Base-by-base conservation (phyloP, 2,113 vertebrate genomes). In the Oreochromis spilurus region DNA sequence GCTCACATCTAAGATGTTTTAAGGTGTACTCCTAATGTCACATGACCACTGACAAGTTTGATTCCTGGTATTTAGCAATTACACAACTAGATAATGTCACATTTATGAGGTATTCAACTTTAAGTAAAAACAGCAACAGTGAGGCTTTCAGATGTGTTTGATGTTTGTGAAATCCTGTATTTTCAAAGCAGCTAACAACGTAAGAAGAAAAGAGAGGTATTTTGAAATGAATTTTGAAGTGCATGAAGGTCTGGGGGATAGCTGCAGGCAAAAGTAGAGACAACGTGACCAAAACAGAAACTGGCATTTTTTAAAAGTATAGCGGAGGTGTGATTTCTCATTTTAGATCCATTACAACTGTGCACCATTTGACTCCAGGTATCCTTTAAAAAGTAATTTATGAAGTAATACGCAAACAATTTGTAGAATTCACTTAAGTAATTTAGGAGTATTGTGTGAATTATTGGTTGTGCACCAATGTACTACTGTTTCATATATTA, bases 271-370 rank as follows among this genome's bases (percentile, higher is more conserved):
- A 70, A 70, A 16, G 65, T 0, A 26, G 65, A 70, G 4, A 16
- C 24, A 24, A 16, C 0, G 7, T 26, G 2, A 43, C 38, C n/a
- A 70, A 70, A 14, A 70, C 38, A 43, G 38, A 24, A 70, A 70
- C n/a, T 4, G 65, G 26, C 7, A 70, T 40, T 67, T 65, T 65
- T 38, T 13, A 67, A 67, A 67, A 40, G 36, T 2, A 67, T 0
- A 67, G 34, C 4, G 0, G n/a, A 0, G 60, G 34, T 65, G 60
- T 65, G 34, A 65, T 0, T 0, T 45, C 65, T 26, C 65, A 16
- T 43, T 21, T 45, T 14, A 24, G 21, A 55, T 55, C 53, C n/a
- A 45, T 26, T 43, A 70, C 62, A 24, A 14, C 62, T 40, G 62
- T 40, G 62, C n/a, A 40, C 45, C 38, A 16, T 45, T 9, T 0